Evolutionary conservation across 2,888 invertebrate genomes (phyloP), one percentile per base, ranked within the genome.

Genomic region (Ectropis crepuscularia): DNA sequence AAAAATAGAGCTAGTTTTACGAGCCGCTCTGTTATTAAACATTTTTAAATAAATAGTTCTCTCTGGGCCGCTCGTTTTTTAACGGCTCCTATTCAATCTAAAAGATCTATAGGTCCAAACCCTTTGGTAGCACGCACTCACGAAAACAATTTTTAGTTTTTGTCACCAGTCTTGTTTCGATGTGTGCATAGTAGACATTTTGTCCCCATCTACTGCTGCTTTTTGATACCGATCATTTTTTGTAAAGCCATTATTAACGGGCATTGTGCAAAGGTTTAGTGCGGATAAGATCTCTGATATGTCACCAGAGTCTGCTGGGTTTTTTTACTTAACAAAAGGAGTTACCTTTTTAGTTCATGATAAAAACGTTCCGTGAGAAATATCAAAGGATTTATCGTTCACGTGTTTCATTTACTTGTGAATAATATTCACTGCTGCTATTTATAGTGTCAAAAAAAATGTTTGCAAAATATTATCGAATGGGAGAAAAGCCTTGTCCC

Each of bases 141-240:
- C 72, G 78, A 75, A 79, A 79, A 80, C 78, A 79, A 45, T 76
- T 77, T 78, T 76, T 74, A 79, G 77, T 85, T 89, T 86, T 89
- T 81, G 85, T 89, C 88, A 83, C 81, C 79, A 76, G 75, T 73
- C 75, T 75, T 77, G 76, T 73, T 74, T 75, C 74, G 80, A 80
- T 86, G 81, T 82, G 79, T 83, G 79, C 82, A 82, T 86, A 85
- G 80, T 85, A 81, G 82, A 84, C 84, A 87, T 89, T 86, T 84
- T 87, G 87, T 89, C 87, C 92, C 91, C 88, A 67, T 88, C 86
- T 85, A 78, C 74, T 82, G 78, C 78, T 81, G 83, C 84, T 90
- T 87, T 90, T 90, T 90, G 89, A 92, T 92, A 89, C 82, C 83
- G 87, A 92, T 91, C 88, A 83, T 86, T 92, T 91, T 91, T 92